These are phyloP conservation scores for Bombylius discolor DNA, from an alignment of 2,888 invertebrate species.

Conservation along the genomic window DNA sequence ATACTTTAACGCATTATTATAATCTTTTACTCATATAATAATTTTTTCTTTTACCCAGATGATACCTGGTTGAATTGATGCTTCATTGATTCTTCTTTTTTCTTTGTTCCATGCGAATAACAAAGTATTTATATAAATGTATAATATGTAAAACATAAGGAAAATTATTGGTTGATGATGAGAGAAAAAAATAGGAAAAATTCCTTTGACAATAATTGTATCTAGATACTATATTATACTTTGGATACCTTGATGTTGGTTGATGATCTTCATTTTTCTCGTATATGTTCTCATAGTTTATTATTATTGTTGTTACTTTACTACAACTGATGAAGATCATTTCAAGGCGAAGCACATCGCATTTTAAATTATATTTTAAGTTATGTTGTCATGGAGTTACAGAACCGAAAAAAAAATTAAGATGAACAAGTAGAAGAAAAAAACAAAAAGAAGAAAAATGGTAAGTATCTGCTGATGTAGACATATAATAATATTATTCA, in stretches of 20 bases:
- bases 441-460: too few relatives aligned
- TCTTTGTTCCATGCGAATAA: neutral
- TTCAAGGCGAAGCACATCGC: neutral
- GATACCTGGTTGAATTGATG: neutral
- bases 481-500: too few relatives aligned
- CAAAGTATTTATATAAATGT: too few relatives aligned
- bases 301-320: too few relatives aligned
- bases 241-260: neutral
- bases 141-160: neutral
- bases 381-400: neutral
- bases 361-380: too few relatives aligned
- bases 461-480: too few relatives aligned
- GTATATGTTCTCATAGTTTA: neutral
- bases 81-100: neutral
- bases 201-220: neutral
- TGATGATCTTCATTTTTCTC: neutral
- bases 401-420: neutral
- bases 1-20: too few relatives aligned
- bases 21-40: too few relatives aligned
- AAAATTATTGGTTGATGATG: neutral
- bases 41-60: too few relatives aligned
- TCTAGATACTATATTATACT: neutral
- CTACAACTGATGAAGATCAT: neutral
- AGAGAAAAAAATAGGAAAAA: neutral
- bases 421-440: too few relatives aligned